Evolutionary conservation across 2,113 vertebrate genomes (phyloP).

Genomic region (Psittacara wagleri): DNA sequence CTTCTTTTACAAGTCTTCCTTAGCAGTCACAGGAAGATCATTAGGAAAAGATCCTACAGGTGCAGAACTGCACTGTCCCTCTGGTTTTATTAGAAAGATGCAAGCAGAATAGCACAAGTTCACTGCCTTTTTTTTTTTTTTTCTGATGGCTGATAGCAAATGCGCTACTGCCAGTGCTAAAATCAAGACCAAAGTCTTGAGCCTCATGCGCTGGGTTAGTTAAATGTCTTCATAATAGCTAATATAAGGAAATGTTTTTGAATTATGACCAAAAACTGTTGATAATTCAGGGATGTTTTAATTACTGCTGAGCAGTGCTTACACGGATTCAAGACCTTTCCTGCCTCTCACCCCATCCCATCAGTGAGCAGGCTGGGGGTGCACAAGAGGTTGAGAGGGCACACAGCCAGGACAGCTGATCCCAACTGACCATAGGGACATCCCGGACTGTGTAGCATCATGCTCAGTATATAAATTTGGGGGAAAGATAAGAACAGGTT

Average conservation of each 20-base stretch:
- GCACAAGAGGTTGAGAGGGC: background rate
- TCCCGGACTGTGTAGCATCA: background rate
- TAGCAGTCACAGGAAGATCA: background rate
- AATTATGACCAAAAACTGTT: background rate
- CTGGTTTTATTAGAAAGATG: rapidly evolving
- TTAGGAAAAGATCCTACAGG: background rate
- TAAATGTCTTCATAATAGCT: no score
- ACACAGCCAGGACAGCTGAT: no score
- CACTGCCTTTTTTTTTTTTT: background rate
- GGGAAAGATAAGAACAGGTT: background rate
- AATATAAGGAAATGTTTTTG: background rate
- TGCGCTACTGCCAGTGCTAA: background rate
- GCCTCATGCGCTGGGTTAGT: background rate
- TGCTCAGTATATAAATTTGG: no score
- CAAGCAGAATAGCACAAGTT: background rate
- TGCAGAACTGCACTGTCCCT: background rate
- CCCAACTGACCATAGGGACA: no score
- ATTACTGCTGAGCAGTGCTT: background rate
- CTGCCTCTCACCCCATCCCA: background rate
- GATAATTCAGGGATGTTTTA: background rate
- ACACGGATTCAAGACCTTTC: background rate
- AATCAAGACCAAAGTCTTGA: background rate
- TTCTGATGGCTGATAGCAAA: background rate
- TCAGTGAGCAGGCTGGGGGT: background rate
- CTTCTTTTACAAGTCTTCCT: background rate